Evolutionary conservation across 1,140 invertebrate genomes (phyloP), one percentile per base, ranked within the genome.

Genomic region (Drosophila gunungcola): DNA sequence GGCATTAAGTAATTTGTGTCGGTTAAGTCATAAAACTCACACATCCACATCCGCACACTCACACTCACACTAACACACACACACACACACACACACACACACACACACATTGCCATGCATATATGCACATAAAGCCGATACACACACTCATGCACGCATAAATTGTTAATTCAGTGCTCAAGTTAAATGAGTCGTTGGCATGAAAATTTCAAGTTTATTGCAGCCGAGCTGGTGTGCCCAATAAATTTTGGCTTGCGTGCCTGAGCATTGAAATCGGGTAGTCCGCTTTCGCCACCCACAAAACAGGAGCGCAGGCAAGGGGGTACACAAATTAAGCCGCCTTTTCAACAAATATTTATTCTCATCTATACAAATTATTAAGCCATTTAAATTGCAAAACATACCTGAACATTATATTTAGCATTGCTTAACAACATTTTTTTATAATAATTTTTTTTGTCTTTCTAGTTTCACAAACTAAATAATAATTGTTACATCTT

Each of bases 1-100:
- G 69, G 79, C 82, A 86, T 86, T 86, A 86, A 88, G 82, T 88
- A 86, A 86, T 88, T 89, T 88, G 84, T 78, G 70, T 88, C 74
- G 73, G 82, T 68, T 51, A 72, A 75, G 74, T 65, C 84, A 86
- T 86, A 88, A 86, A 86, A 79, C 64, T 75, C 58, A 81, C 78
- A 68, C 76, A 73, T 54, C 36, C 43, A 21, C 70, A 60, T 25
- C 32, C 45, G 38, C 27, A 25, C 49, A 65, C 27, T 29, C 46
- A 62, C 56, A 67, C 55, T 58, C 12, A 29, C 36, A 42, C 42
- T n/a, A n/a, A 58, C 38, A 63, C n/a, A 41, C 25, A 34, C 53
- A 4, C 36, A 11, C 49, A 65, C 27, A 25, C 46, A 62, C 56
- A 67, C 55, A 58, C 12, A 29, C 36, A 42, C 42, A 58, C 38